A percentile compares a stretch with the other conserved stretches of the same genome.
These are phyloP conservation scores for Poecilia wingei DNA, from an alignment of 2,797 vertebrate species.

Conservation along the genomic window DNA sequence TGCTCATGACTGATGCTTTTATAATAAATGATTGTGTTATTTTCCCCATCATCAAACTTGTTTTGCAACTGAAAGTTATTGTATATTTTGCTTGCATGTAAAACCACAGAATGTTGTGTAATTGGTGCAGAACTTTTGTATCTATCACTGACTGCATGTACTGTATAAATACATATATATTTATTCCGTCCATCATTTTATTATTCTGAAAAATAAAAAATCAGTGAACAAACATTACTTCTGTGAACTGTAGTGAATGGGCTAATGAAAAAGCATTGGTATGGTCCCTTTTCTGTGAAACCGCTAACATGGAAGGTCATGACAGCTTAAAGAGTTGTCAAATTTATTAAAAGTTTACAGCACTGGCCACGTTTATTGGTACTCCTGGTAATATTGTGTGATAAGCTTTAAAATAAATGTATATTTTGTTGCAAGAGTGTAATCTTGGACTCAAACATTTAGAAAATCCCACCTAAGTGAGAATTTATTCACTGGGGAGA, in stretches of 20 bases:
- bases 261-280: constrained; percentile 65
- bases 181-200: constrained; percentile 52
- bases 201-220: constrained; percentile 62
- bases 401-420: background rate
- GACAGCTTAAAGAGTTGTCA: constrained; percentile 11
- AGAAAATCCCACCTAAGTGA: background rate
- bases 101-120: constrained; percentile 58
- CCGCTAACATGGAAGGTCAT: constrained; percentile 30
- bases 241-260: constrained; percentile 73
- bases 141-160: constrained; percentile 65
- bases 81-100: constrained; percentile 55
- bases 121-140: constrained; percentile 56
- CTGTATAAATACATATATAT: constrained; percentile 48
- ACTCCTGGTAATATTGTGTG: background rate
- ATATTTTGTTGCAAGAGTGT: background rate
- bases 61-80: constrained; percentile 48
- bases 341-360: background rate
- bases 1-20: constrained; percentile 6
- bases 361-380: background rate
- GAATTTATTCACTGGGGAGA: background rate
- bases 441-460: background rate
- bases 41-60: constrained; percentile 31
- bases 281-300: constrained; percentile 61
- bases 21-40: constrained; percentile 36
- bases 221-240: constrained; percentile 46